These are phyloP conservation scores for Thaumatotibia leucotreta DNA, from an alignment of 1,140 invertebrate genomes.

Conservation along the genomic window DNA sequence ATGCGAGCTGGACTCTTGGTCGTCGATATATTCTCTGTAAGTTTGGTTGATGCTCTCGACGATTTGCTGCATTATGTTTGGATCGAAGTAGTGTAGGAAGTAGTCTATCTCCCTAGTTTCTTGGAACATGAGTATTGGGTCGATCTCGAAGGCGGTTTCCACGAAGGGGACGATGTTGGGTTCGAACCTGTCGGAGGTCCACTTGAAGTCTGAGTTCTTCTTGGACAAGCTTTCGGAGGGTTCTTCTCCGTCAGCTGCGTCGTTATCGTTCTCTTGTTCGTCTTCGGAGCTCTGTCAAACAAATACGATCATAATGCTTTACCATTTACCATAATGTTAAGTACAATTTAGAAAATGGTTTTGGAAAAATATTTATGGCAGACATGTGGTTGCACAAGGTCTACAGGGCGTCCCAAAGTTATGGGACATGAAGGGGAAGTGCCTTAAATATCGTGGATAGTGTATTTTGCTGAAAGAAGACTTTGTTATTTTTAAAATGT, in stretches of 20 bases:
- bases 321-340: too few species aligned
- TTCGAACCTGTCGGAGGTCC: slow-evolving; percentile 1
- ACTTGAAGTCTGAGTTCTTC: not conserved
- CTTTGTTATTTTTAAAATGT: too few species aligned
- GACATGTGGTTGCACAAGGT: too few species aligned
- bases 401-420: too few species aligned
- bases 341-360: too few species aligned
- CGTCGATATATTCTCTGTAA: not conserved
- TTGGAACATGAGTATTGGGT: not conserved
- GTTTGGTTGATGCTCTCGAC: slow-evolving; percentile 5
- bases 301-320: not conserved
- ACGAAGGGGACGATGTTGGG: not conserved
- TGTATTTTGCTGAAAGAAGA: too few species aligned
- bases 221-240: not conserved
- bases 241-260: not conserved
- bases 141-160: not conserved
- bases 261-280: not conserved
- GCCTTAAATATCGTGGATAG: too few species aligned
- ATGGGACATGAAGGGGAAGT: too few species aligned
- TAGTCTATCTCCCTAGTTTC: not conserved
- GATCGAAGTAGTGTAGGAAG: not conserved
- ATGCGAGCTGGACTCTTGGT: not conserved
- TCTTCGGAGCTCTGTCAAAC: not conserved
- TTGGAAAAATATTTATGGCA: too few species aligned
- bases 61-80: not conserved